Conservation (phyloP, 2,113 vertebrate genomes). For the Nothocercus nigrocapillus region DNA sequence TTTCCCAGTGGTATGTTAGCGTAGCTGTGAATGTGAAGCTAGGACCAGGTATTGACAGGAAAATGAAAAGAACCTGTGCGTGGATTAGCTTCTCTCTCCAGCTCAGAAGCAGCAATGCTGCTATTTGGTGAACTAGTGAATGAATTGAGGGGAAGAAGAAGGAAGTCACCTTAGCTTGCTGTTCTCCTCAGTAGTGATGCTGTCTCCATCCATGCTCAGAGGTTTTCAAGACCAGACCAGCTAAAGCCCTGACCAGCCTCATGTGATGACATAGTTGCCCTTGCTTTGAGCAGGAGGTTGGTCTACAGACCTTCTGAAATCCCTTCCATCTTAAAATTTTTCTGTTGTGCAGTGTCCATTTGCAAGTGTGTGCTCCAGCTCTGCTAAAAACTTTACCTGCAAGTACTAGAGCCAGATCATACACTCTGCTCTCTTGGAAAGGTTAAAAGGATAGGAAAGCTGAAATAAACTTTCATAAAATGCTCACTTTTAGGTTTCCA, state of each 20-base stretch:
- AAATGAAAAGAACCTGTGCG: neutral
- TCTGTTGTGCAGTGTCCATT: accelerated
- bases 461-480: neutral
- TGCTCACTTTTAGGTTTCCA: neutral
- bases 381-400: neutral
- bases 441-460: neutral
- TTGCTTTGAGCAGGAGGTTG: neutral
- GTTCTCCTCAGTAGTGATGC: neutral
- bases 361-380: neutral
- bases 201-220: neutral
- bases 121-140: neutral
- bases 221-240: neutral
- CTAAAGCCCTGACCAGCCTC: neutral
- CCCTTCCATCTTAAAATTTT: neutral
- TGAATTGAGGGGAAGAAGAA: neutral
- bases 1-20: neutral
- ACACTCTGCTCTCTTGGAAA: neutral
- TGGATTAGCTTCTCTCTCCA: neutral
- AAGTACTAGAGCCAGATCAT: neutral
- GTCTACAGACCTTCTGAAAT: neutral
- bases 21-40: neutral
- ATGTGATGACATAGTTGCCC: neutral
- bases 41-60: neutral
- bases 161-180: neutral
- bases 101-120: neutral